Base-by-base conservation (phyloP, 2,113 vertebrate species). In the Ammodytes dubius region DNA sequence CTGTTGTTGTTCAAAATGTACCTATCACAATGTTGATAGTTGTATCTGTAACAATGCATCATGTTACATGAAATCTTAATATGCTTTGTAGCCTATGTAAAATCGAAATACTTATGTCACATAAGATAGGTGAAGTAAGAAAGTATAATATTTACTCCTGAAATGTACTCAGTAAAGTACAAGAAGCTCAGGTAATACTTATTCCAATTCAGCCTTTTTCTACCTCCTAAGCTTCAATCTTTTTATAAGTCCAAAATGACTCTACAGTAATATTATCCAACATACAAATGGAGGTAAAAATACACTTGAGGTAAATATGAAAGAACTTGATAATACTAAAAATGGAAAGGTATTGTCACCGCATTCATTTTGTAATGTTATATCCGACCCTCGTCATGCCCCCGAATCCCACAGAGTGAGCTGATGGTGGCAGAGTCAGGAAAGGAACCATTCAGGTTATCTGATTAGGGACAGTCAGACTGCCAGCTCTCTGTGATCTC, bases 401-500 rank as follows among this genome's bases (percentile, higher is more conserved):
- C 14, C 57, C 3, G 17, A 35, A 49, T 14, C 59, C 50, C 43
- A 45, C 11, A 27, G 49, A 53, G 45, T 4, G 11, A 58, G 13
- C 2, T 40, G 53, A 14, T 13, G 45, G 49, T 61, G 63, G 39
- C 46, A 64, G 42, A n/a, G 59, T 49, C 69, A 37, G 54, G 66
- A 79, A 75, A 70, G 69, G 46, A 73, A 73, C 60, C 66, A 53
- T 79, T 63, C 13, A 52, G 75, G 17, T 79, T 47, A 71, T 84
- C 78, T 68, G 68, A 64, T 52, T 81, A 70, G n/a, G 53, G 83
- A 81, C 87, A 79, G 76, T 59, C 79, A 60, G 69, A 27, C 60
- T 66, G 74, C 82, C 77, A 82, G 60, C 72, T 74, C 65, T 65
- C 64, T 85, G 45, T 89, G 79, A 89, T 87, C 82, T 74, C 43